phyloP scores from a whole-genome alignment of 2,113 vertebrate genomes.

The Calidris pugnax region DNA sequence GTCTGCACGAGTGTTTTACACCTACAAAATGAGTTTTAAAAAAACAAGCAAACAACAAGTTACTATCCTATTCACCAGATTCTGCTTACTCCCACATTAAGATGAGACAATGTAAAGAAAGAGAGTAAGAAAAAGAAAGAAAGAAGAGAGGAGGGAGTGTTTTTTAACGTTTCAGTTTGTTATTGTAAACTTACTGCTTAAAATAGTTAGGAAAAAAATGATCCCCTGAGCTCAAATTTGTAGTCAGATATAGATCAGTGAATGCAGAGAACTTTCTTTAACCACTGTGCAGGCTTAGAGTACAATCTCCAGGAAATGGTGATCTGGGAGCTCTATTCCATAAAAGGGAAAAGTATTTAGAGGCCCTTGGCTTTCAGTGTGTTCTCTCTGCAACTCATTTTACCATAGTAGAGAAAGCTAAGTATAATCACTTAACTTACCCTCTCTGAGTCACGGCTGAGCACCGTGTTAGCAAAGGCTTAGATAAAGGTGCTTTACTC shows the following conservation, averaged over 20 bases:
- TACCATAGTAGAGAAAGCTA: constrained; percentile 58
- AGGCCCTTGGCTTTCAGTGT: constrained; percentile 59
- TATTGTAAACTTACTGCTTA: constrained; percentile 73
- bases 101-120: neutral
- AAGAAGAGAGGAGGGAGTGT: neutral
- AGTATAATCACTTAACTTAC: constrained; percentile 58
- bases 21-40: neutral
- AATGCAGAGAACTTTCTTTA: constrained; percentile 65
- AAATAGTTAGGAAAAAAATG: constrained; percentile 74
- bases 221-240: constrained; percentile 66
- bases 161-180: constrained; percentile 56
- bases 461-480: neutral
- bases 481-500: constrained; percentile 35
- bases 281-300: constrained; percentile 68
- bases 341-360: constrained; percentile 83
- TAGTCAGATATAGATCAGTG: constrained; percentile 63
- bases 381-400: constrained; percentile 63
- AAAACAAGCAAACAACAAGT: neutral
- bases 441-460: constrained; percentile 36
- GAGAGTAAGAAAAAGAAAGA: neutral
- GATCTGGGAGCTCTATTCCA: constrained; percentile 72
- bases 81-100: constrained; percentile 48
- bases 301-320: constrained; percentile 76
- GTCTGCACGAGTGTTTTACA: neutral
- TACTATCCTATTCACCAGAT: neutral